A percentile compares a stretch with the other conserved stretches of the same genome.
These are phyloP conservation scores for Ricordea florida DNA, from an alignment of 92 coral and sea anemone species.

Conservation along the genomic window DNA sequence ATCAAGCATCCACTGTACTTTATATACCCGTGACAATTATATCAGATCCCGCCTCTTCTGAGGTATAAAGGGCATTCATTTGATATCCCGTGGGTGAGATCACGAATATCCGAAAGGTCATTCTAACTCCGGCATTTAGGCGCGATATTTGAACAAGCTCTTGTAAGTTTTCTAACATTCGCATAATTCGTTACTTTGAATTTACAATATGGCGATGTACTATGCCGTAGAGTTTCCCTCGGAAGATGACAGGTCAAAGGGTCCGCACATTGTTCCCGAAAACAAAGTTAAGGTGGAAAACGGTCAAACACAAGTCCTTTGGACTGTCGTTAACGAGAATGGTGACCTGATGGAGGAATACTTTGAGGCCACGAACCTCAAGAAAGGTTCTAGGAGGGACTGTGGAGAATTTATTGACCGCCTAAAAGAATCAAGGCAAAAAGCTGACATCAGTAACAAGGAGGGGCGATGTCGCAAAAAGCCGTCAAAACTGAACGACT, in stretches of 20 bases:
- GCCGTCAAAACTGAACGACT: conserved; percentile 8
- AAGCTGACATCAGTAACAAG: conserved; percentile 4
- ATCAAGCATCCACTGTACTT: too few species aligned
- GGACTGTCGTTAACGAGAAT: conserved; percentile 12
- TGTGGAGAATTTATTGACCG: too few species aligned
- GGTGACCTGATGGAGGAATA: neutral
- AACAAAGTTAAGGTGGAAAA: conserved; percentile 20
- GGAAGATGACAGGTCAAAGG: conserved; percentile 13
- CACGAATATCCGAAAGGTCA: neutral
- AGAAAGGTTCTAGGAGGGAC: conserved; percentile 17
- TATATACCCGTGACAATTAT: too few species aligned
- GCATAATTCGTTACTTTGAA: too few species aligned
- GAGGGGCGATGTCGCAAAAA: conserved; percentile 7
- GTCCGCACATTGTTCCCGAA: conserved; percentile 9
- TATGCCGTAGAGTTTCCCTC: neutral
- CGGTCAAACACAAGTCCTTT: neutral
- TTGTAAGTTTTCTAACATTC: neutral
- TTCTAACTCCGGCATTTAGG: neutral
- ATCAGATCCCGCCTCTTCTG: too few species aligned
- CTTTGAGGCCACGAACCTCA: conserved; percentile 8
- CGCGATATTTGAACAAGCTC: neutral
- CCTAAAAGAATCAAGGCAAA: conserved; percentile 19
- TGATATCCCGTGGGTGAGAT: neutral
- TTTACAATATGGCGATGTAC: too few species aligned
- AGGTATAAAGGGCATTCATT: too few species aligned